These are phyloP conservation scores for Nymphalis c-album DNA, from an alignment of 2,888 invertebrate species.

Conservation along the genomic window DNA sequence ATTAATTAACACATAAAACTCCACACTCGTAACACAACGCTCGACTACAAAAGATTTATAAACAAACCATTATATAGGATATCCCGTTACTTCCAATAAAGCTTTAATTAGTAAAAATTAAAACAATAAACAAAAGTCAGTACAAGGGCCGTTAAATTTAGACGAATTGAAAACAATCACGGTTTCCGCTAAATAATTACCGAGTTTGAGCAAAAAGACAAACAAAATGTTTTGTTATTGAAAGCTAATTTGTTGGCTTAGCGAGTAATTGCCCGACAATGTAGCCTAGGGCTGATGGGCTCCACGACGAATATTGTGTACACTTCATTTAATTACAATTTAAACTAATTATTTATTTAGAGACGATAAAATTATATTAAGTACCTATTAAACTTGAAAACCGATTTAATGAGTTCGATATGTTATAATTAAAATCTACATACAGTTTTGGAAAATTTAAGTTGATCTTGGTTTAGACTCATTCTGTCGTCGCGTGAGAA, in stretches of 20 bases:
- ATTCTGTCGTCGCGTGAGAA: too few relatives aligned
- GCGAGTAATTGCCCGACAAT: slow-evolving; percentile 69
- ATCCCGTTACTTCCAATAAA: slow-evolving; percentile 40
- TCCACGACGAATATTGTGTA: background rate
- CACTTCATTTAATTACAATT: too few relatives aligned
- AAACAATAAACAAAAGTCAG: slow-evolving; percentile 31
- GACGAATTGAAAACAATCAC: slow-evolving; percentile 45
- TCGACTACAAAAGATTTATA: slow-evolving; percentile 14
- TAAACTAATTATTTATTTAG: too few relatives aligned
- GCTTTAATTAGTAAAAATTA: slow-evolving; percentile 39
- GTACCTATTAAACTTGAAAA: too few relatives aligned
- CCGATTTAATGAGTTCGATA: too few relatives aligned
- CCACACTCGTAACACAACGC: background rate
- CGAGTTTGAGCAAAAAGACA: slow-evolving; percentile 59
- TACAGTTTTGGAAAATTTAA: too few relatives aligned
- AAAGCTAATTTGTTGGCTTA: slow-evolving; percentile 69
- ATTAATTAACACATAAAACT: slow-evolving; percentile 1
- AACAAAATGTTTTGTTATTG: slow-evolving; percentile 54
- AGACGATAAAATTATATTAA: too few relatives aligned
- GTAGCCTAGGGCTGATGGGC: slow-evolving; percentile 57
- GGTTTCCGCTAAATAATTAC: slow-evolving; percentile 49
- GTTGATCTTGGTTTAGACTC: too few relatives aligned
- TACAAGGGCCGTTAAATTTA: slow-evolving; percentile 41
- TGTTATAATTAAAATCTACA: too few relatives aligned
- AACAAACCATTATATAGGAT: slow-evolving; percentile 27